Conservation (phyloP, 2,888 invertebrate genomes). For the Automeris io region DNA sequence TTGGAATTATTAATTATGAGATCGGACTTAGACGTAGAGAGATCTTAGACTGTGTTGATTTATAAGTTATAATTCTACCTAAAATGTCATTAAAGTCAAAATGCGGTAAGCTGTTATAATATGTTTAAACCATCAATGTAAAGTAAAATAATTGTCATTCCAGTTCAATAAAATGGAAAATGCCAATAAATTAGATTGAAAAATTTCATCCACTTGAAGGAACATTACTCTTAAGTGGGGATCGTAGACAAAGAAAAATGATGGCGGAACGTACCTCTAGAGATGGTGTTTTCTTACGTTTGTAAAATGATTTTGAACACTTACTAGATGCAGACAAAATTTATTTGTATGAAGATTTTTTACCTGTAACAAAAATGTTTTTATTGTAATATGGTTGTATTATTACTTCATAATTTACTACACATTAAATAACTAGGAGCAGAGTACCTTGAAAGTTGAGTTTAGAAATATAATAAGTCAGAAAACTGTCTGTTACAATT, state of each 20-base stretch:
- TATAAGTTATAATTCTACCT: too few species aligned
- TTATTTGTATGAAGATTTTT: not conserved
- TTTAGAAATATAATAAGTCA: too few species aligned
- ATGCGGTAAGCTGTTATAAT: too few species aligned
- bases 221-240: slow-evolving; percentile 18
- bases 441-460: too few species aligned
- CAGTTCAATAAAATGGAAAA: not conserved
- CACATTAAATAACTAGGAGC: too few species aligned
- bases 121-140: too few species aligned
- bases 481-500: too few species aligned
- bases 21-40: too few species aligned
- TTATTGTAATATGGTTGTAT: not conserved
- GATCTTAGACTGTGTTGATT: too few species aligned
- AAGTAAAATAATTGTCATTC: too few species aligned
- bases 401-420: not conserved
- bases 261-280: slow-evolving; percentile 4
- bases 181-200: slow-evolving; percentile 23
- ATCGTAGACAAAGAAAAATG: not conserved
- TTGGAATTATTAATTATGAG: too few species aligned
- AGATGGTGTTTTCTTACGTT: not conserved
- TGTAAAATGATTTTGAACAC: not conserved
- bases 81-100: too few species aligned
- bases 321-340: not conserved
- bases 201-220: slow-evolving; percentile 23
- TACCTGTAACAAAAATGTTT: not conserved